Percentiles rank a stretch among this genome's conserved stretches.
Conservation (phyloP, 2,113 vertebrate genomes). For the Sebastes fasciatus region DNA sequence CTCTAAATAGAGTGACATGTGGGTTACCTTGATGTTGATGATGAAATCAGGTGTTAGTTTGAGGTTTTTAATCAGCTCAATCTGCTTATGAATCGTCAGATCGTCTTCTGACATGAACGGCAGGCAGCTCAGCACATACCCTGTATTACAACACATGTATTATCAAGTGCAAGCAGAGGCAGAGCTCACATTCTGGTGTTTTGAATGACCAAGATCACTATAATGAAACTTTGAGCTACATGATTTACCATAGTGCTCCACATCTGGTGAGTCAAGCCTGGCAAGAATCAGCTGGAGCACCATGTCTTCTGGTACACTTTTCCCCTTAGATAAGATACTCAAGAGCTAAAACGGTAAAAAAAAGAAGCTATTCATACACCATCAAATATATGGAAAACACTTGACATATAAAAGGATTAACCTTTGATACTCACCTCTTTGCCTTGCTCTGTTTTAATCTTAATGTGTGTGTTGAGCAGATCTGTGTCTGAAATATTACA, state of each 20-base stretch:
- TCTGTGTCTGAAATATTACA: slow-evolving; percentile 86
- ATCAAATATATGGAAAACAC: neutral
- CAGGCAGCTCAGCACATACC: slow-evolving; percentile 93
- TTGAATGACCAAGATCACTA: neutral
- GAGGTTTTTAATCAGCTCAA: slow-evolving; percentile 89
- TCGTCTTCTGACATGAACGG: slow-evolving; percentile 89
- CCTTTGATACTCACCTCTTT: slow-evolving; percentile 81
- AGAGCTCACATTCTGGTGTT: neutral
- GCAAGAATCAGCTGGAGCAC: slow-evolving; percentile 87
- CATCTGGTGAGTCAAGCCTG: slow-evolving; percentile 87
- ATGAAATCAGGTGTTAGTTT: slow-evolving; percentile 91
- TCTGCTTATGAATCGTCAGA: slow-evolving; percentile 87
- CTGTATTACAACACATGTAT: slow-evolving; percentile 77
- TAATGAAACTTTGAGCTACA: slow-evolving; percentile 1
- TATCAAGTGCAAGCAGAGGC: neutral
- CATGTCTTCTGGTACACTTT: slow-evolving; percentile 87
- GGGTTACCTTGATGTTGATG: slow-evolving; percentile 95
- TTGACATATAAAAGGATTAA: neutral
- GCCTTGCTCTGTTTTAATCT: slow-evolving; percentile 83
- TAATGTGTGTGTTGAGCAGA: slow-evolving; percentile 86
- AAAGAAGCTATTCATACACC: neutral
- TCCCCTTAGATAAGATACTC: slow-evolving; percentile 85
- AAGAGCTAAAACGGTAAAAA: slow-evolving; percentile 80
- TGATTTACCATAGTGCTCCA: slow-evolving; percentile 90
- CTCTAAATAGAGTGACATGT: neutral